phyloP scores from a whole-genome alignment of 2,888 invertebrate genomes.

The Ectemnius continuus region DNA sequence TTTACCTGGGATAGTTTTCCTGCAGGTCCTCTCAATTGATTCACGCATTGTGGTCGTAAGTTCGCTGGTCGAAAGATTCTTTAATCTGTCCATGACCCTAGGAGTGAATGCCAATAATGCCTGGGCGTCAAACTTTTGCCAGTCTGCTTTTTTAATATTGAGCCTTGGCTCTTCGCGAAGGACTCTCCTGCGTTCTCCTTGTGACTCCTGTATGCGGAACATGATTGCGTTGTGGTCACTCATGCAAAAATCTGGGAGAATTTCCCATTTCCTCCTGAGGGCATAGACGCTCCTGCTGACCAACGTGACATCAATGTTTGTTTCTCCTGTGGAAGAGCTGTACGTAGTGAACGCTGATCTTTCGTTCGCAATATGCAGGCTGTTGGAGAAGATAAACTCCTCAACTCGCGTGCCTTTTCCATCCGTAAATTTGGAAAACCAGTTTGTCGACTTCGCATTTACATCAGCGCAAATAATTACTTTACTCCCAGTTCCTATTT shows the following conservation, averaged over 20 bases:
- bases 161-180: neutral
- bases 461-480: conserved; percentile 21
- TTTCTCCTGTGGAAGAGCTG: neutral
- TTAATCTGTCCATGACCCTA: no score
- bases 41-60: neutral
- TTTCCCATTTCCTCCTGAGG: neutral
- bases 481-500: neutral
- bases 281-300: neutral
- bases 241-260: neutral
- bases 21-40: neutral
- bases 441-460: conserved; percentile 26
- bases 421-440: conserved; percentile 8
- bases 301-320: neutral
- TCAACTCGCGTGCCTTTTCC: conserved; percentile 6
- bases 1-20: conserved; percentile 1
- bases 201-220: neutral
- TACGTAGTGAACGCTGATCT: neutral
- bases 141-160: conserved; percentile 4
- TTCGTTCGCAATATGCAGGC: neutral
- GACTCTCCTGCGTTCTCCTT: neutral
- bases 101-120: no score
- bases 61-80: neutral
- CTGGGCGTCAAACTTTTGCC: neutral
- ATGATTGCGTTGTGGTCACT: neutral
- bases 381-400: neutral